Evolutionary conservation across 2,113 vertebrate genomes (phyloP).

Genomic region (Galemys pyrenaicus): DNA sequence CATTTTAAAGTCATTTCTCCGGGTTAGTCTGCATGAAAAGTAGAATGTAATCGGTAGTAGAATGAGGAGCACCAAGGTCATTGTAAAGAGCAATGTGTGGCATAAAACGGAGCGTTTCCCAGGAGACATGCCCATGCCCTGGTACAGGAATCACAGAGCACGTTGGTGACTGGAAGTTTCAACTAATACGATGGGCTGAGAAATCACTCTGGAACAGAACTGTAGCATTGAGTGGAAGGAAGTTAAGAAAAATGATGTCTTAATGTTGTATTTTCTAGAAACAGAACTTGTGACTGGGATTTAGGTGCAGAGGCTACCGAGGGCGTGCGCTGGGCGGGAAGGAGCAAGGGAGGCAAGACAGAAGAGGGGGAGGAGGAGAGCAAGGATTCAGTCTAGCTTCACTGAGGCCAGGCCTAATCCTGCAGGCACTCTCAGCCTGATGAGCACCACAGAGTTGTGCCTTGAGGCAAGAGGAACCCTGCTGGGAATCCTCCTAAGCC

Average conservation of each 20-base stretch:
- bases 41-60: background rate
- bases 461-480: background rate
- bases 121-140: background rate
- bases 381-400: background rate
- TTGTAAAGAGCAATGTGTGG: background rate
- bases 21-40: background rate
- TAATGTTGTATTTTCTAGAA: background rate
- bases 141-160: background rate
- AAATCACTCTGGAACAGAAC: background rate
- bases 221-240: background rate
- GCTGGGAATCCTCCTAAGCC: background rate
- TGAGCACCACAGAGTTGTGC: background rate
- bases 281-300: background rate
- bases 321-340: background rate
- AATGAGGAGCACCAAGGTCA: background rate
- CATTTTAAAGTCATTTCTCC: conserved; percentile 18
- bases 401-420: background rate
- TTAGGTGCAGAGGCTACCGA: background rate
- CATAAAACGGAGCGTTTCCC: background rate
- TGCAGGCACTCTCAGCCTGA: background rate
- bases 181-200: background rate
- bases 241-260: background rate
- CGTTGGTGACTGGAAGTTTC: background rate
- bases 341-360: background rate
- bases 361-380: background rate